A percentile compares a stretch with the other conserved stretches of the same genome.
phyloP scores from a whole-genome alignment of 2,797 vertebrate species.

The Tadarida brasiliensis region DNA sequence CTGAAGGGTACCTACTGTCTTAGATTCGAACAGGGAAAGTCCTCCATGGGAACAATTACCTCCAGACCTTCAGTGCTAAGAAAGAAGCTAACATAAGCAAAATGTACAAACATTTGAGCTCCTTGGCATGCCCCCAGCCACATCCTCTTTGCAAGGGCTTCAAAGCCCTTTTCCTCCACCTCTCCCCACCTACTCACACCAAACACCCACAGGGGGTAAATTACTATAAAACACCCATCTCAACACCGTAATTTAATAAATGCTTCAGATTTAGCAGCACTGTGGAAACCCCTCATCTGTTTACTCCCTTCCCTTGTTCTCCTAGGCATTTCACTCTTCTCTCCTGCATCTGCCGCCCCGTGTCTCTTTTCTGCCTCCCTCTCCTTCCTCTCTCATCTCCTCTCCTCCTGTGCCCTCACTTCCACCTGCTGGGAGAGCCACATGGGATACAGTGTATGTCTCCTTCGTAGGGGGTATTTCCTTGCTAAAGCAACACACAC shows the following conservation, averaged over 20 bases:
- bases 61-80: background rate
- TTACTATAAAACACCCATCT: too few relatives aligned
- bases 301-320: background rate
- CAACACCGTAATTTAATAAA: background rate
- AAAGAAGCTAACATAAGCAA: background rate
- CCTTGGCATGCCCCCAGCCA: constrained; percentile 16
- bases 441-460: background rate
- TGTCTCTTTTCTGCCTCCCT: background rate
- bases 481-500: background rate
- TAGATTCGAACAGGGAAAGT: background rate
- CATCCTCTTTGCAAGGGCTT: constrained; percentile 64
- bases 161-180: constrained; percentile 8
- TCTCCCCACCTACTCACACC: constrained; percentile 14
- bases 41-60: background rate
- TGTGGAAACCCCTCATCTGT: background rate
- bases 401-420: background rate
- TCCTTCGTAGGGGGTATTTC: background rate
- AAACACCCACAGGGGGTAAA: background rate
- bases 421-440: background rate
- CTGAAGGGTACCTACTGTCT: background rate
- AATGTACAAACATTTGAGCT: background rate
- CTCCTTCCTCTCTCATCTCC: background rate
- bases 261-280: background rate
- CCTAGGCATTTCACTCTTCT: background rate
- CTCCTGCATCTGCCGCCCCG: background rate